These are phyloP conservation scores for Elanoides forficatus DNA, from an alignment of 2,113 vertebrate genomes.

Conservation along the genomic window DNA sequence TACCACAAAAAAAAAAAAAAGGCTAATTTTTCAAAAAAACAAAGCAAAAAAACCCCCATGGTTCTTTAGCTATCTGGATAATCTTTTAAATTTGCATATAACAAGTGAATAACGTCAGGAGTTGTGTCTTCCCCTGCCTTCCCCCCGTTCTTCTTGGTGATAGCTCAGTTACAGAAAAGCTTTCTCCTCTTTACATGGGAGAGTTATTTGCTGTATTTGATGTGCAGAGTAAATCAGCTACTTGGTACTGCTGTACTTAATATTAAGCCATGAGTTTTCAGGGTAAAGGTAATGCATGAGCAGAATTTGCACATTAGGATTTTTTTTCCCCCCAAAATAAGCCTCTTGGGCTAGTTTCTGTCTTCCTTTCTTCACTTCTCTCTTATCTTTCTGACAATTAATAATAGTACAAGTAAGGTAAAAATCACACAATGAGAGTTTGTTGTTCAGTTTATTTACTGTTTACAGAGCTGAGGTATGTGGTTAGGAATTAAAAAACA, in stretches of 20 bases:
- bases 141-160: neutral
- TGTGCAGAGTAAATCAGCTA: neutral
- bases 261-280: conserved; percentile 10
- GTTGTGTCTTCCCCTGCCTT: neutral
- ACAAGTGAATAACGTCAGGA: neutral
- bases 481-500: neutral
- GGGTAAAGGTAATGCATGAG: neutral
- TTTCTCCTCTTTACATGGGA: neutral
- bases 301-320: neutral
- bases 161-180: neutral
- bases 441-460: neutral
- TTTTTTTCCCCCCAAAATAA: neutral
- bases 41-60: neutral
- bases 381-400: neutral
- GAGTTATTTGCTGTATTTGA: neutral
- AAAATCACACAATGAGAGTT: neutral
- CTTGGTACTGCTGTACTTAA: conserved; percentile 2
- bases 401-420: neutral
- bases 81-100: neutral
- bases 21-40: neutral
- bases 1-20: neutral
- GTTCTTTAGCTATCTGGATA: neutral
- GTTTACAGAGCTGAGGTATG: neutral
- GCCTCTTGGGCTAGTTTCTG: neutral
- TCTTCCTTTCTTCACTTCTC: neutral